Base-by-base conservation (phyloP, 1,140 invertebrate genomes). In the Cyclina sinensis region DNA sequence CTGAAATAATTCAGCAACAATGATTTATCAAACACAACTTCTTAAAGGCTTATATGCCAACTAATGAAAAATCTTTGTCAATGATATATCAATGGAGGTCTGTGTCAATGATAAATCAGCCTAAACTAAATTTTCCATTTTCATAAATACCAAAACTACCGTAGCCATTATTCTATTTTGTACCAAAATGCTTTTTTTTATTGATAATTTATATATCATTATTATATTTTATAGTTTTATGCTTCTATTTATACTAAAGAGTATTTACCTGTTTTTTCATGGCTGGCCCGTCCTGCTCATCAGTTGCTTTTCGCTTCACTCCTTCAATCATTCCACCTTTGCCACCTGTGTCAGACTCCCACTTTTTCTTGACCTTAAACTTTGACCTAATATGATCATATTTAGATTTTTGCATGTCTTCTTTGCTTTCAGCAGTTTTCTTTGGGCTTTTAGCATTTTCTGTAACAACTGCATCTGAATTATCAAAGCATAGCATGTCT, bases 341-440 rank as follows among this genome's bases (percentile, higher is more conserved):
- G 39, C 65, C 84, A 11, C 43, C 70, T 51, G 82, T 86, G 43
- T 84, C 88, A 24, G 74, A 82, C 65, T 80, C 81, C 37, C 78
- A 78, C 32, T 83, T 91, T 54, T 92, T 93, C 39, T 92, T 92
- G 37, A 92, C 80, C 79, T 92, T 93, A 43, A 92, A 92, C 43
- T 92, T 92, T 35, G 89, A 86, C 62, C 84, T 92, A 18, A 92
- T 70, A 46, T 91, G 27, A 43, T 90, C 90, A 90, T 92, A 91
- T 57, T 70, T 84, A 0, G 39, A 37, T 48, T 59, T 46, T 48
- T 65, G 16, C n/a, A 46, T 24, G 14, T 21, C 14, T 39, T 62
- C 51, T 88, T 88, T 80, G 39, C 30, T 24, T 54, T 86, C 84
- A 57, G 27, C 24, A 21, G 46, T 81, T 70, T 76, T 81, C 30